Percentiles rank a stretch among this genome's conserved stretches.
These are phyloP conservation scores for Trichonephila inaurata DNA, from an alignment of 1,140 invertebrate species.

Conservation along the genomic window DNA sequence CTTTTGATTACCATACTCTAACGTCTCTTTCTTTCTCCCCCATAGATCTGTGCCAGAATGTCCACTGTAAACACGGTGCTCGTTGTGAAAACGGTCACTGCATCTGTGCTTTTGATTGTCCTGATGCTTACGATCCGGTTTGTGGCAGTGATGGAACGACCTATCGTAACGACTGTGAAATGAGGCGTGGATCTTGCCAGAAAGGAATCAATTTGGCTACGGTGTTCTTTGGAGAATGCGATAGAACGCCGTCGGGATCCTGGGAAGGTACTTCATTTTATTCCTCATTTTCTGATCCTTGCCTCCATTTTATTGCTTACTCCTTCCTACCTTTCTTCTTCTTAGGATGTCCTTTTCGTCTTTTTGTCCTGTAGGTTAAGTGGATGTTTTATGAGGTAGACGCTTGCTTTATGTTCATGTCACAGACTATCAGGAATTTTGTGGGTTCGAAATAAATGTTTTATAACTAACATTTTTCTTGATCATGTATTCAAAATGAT, in stretches of 20 bases:
- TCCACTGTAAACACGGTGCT: conserved; percentile 90
- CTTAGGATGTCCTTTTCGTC: neutral
- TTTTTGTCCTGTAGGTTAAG: neutral
- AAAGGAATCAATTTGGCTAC: conserved; percentile 69
- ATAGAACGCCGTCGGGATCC: conserved; percentile 80
- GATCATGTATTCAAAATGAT: too few species aligned
- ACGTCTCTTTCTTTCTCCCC: neutral
- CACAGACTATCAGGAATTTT: neutral
- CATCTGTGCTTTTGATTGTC: conserved; percentile 90
- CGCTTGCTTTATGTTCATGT: neutral
- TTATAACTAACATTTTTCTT: too few species aligned
- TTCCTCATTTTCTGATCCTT: neutral
- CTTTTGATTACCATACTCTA: too few species aligned
- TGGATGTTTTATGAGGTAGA: conserved; percentile 4
- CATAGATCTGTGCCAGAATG: conserved; percentile 88
- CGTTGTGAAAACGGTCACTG: conserved; percentile 91
- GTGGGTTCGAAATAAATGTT: too few species aligned
- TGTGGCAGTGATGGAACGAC: conserved; percentile 92
- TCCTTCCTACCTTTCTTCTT: neutral
- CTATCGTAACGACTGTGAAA: conserved; percentile 81
- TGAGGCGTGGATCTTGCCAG: conserved; percentile 67
- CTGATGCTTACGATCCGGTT: conserved; percentile 83
- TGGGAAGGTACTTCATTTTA: conserved; percentile 69
- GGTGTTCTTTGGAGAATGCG: conserved; percentile 71
- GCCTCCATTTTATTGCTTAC: neutral